Evolutionary conservation across 2,797 vertebrate species (phyloP).

Genomic region (Alosa sapidissima): DNA sequence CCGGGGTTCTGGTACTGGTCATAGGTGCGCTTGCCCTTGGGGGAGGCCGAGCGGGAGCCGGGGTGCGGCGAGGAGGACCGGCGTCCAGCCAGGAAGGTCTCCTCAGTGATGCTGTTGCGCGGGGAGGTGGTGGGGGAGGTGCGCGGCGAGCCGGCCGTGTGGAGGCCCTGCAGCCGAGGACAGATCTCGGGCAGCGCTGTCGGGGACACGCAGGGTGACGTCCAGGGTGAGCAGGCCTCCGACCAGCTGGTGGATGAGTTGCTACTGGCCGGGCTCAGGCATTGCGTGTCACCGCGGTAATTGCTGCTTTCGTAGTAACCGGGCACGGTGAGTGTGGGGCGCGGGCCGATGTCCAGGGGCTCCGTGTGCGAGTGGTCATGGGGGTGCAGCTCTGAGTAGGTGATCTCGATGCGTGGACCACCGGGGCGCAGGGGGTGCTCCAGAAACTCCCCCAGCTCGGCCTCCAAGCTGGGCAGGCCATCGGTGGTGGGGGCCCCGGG

Average conservation of each 20-base stretch:
- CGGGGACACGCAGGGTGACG: conserved; percentile 90
- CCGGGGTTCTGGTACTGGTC: conserved; percentile 73
- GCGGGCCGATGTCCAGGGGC: conserved; percentile 71
- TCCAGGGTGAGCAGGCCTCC: conserved; percentile 85
- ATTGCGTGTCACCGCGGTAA: conserved; percentile 85
- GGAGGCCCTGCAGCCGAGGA: conserved; percentile 87
- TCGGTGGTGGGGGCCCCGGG: neutral
- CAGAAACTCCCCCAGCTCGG: conserved; percentile 77
- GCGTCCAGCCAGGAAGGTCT: conserved; percentile 79
- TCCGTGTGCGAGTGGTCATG: conserved; percentile 84
- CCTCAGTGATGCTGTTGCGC: conserved; percentile 86
- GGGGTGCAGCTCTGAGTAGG: conserved; percentile 86
- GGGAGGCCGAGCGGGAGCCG: conserved; percentile 89
- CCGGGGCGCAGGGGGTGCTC: conserved; percentile 75
- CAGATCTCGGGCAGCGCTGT: conserved; percentile 82
- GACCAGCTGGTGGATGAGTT: conserved; percentile 95
- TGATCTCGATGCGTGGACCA: conserved; percentile 97
- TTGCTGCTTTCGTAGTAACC: conserved; percentile 72
- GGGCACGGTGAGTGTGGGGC: conserved; percentile 81
- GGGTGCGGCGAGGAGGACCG: conserved; percentile 80
- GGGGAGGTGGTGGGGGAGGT: conserved; percentile 92
- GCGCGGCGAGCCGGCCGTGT: conserved; percentile 86
- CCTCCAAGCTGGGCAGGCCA: conserved; percentile 56
- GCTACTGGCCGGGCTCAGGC: conserved; percentile 94
- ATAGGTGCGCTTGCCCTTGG: conserved; percentile 88